Evolutionary conservation across 2,888 invertebrate species (phyloP), one percentile per base, ranked within the genome.

Genomic region (Lasius platythorax): DNA sequence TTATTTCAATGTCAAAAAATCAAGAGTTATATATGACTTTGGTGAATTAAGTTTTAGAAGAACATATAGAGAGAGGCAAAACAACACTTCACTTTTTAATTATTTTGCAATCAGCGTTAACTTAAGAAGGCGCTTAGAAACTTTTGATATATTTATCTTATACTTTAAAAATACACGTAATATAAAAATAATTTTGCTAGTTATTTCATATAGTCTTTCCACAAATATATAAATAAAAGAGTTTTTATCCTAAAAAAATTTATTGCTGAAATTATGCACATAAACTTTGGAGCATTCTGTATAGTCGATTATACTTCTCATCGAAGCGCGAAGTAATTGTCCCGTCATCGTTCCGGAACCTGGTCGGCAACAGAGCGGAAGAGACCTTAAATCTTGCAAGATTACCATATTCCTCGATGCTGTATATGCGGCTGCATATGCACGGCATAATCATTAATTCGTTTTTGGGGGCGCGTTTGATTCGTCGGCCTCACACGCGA

Each of bases 361-460:
- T 63, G 40, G 58, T 67, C 67, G 63, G 76, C 68, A 56, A 40
- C 28, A 61, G 58, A 58, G 64, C 56, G 78, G 76, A 66, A 81
- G 84, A 84, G 85, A 64, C 85, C 43, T 86, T 86, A 78, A 87
- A 88, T 85, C 85, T 85, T 74, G 56, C 63, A n/a, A 30, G 83
- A 91, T 90, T 91, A 90, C 83, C 90, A 90, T 90, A 87, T 70
- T 87, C 76, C 83, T 64, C 63, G 78, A 53, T 67, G 72, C 72
- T 67, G n/a, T 81, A 75, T 50, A 68, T 43, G 30, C 70, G 61
- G 53, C 53, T 73, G 81, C 5, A 37, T 5, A 37, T 37, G 37
- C 46, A 86, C 64, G 85, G 15, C 43, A 78, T 82, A 87, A 88
- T 90, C 88, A 85, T 90, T 88, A 87, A 90, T 89, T 87, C 88